Evolutionary conservation across 1,140 invertebrate species (phyloP), one percentile per base, ranked within the genome.

Genomic region (Leguminivora glycinivorella): DNA sequence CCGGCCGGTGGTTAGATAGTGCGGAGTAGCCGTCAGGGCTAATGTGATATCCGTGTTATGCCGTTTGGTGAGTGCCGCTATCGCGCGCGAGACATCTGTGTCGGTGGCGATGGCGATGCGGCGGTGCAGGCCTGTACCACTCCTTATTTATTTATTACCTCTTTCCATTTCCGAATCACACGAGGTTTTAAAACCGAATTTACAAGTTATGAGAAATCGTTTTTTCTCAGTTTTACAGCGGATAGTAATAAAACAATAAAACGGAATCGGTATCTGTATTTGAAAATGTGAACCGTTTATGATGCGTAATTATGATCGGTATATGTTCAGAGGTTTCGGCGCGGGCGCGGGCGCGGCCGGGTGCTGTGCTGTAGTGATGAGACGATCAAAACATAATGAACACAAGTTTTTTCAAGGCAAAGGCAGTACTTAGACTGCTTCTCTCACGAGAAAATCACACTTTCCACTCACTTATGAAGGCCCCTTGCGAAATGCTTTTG

Each of bases 1-100:
- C 58, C 29, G 10, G 26, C 26, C n/a, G 58, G 17, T n/a, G 26
- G 58, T 31, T 63, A 63, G 58, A 63, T 63, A 63, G 25, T 4
- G 29, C 58, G 10, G 25, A 14, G 9, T n/a, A 31, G 14, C 58
- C 58, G 79, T 77, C 80, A 78, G 75, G 76, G 71, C 82, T 90
- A 90, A 90, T 90, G 88, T 90, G 88, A 87, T 87, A 87, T 88
- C 85, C 88, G 81, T 89, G 87, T 87, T 79, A 77, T 69, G 82
- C 78, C 83, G 83, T 87, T 87, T 84, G 80, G 83, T 87, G 79
- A 74, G 70, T 70, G 82, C 85, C 86, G 88, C 85, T 90, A 90
- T 90, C 88, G 80, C 77, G 52, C 70, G 56, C 70, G 67, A 81
- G 83, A 90, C 88, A 90, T 86, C 86, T 90, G 88, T 90, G 88